Evolutionary conservation across 2,888 invertebrate genomes (phyloP).

Genomic region (Aspidiotus rigidus): DNA sequence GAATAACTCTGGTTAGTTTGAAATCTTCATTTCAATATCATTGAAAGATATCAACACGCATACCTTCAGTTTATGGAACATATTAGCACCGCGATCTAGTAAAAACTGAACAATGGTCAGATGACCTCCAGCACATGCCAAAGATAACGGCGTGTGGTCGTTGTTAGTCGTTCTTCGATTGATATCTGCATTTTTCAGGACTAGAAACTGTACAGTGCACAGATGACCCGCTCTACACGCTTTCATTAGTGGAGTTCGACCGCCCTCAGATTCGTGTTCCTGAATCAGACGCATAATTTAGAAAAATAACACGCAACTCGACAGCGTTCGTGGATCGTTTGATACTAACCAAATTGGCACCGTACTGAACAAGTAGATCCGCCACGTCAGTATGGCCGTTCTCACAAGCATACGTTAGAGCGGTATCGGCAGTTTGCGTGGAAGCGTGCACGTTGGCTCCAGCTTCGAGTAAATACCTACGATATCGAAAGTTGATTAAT

Average conservation of each 20-base stretch:
- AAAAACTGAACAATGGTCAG: slow-evolving; percentile 85
- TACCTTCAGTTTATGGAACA: slow-evolving; percentile 88
- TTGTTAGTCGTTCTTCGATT: slow-evolving; percentile 83
- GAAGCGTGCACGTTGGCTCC: slow-evolving; percentile 86
- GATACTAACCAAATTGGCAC: slow-evolving; percentile 65
- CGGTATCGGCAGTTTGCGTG: slow-evolving; percentile 91
- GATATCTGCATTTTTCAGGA: slow-evolving; percentile 77
- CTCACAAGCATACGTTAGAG: slow-evolving; percentile 94
- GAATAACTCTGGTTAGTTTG: background rate
- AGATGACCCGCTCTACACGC: slow-evolving; percentile 93
- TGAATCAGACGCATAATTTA: slow-evolving; percentile 40
- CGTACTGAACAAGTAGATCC: slow-evolving; percentile 78
- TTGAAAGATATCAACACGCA: slow-evolving; percentile 17
- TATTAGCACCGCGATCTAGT: slow-evolving; percentile 84
- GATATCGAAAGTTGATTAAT: background rate
- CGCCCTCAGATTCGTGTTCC: slow-evolving; percentile 95
- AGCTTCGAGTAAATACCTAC: slow-evolving; percentile 67
- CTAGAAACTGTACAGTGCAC: slow-evolving; percentile 91
- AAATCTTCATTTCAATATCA: background rate
- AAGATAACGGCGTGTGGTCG: slow-evolving; percentile 92
- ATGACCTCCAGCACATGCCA: slow-evolving; percentile 95
- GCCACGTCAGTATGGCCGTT: slow-evolving; percentile 98
- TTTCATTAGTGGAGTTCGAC: slow-evolving; percentile 96
- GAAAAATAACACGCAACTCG: background rate
- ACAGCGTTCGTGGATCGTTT: background rate